Percentiles rank a stretch among this genome's conserved stretches.
These are phyloP conservation scores for Thysanoteuthis rhombus DNA, from an alignment of 2,888 invertebrate species.

Conservation along the genomic window DNA sequence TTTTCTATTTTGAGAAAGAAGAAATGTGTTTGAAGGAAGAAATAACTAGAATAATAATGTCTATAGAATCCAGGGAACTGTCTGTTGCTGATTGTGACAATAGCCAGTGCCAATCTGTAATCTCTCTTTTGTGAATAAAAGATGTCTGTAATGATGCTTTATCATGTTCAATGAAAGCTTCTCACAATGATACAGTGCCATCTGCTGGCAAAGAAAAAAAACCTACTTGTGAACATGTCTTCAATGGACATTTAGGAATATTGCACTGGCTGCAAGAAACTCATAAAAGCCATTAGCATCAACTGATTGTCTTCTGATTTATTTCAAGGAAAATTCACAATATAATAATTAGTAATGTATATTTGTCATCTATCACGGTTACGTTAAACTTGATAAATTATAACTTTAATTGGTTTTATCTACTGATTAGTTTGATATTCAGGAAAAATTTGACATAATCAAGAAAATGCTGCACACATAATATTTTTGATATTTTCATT, in stretches of 20 bases:
- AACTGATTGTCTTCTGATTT: neutral
- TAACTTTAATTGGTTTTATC: too few relatives aligned
- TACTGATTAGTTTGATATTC: too few relatives aligned
- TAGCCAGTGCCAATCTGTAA: neutral
- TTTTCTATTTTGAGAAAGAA: neutral
- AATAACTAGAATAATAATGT: neutral
- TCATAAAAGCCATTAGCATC: neutral
- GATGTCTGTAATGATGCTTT: neutral
- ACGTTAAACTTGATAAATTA: too few relatives aligned
- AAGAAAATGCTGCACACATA: too few relatives aligned
- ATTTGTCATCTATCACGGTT: too few relatives aligned
- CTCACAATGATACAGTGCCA: neutral
- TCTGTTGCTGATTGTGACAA: neutral
- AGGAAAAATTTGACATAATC: too few relatives aligned
- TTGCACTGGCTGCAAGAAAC: neutral
- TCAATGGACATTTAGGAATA: neutral
- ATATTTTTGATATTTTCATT: too few relatives aligned
- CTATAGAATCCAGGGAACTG: neutral
- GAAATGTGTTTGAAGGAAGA: neutral
- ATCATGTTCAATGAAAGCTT: neutral
- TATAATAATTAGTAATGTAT: too few relatives aligned
- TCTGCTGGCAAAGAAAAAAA: neutral
- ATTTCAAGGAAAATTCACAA: neutral
- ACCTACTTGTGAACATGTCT: neutral
- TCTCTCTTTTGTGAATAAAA: constrained; percentile 12